Conservation (phyloP, 1,140 invertebrate species). For the Hirudo medicinalis region DNA sequence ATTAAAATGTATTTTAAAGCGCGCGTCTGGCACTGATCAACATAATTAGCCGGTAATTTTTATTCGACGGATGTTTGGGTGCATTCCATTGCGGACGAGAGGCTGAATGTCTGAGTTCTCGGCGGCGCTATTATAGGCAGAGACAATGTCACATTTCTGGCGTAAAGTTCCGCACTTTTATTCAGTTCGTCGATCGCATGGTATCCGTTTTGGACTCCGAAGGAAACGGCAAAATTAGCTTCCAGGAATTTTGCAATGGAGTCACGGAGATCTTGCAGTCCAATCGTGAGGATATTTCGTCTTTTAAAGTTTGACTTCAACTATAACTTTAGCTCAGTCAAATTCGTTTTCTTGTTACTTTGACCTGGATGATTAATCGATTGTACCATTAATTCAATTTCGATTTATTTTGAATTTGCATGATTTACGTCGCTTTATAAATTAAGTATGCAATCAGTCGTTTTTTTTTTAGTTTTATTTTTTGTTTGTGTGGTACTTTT, state of each 20-base stretch:
- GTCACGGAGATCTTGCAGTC: conserved; percentile 31
- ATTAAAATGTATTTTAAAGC: no score
- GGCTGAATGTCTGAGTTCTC: no score
- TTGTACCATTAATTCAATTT: neutral
- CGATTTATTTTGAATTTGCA: neutral
- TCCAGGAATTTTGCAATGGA: conserved; percentile 35
- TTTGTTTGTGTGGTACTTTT: no score
- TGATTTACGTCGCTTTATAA: conserved; percentile 4
- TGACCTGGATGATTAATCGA: no score
- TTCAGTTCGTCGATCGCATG: conserved; percentile 26
- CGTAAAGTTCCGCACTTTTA: no score
- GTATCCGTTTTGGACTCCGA: conserved; percentile 35
- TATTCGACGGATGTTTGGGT: no score
- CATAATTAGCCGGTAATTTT: no score
- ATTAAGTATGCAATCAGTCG: neutral
- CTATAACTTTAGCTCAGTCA: neutral
- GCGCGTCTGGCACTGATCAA: no score
- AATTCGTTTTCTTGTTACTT: no score
- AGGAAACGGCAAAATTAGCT: conserved; percentile 35
- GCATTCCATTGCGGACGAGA: no score
- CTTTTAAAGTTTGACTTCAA: neutral
- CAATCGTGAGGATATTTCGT: conserved; percentile 18
- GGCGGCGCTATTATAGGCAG: no score
- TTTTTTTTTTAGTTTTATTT: neutral
- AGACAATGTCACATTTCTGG: no score